Conservation (phyloP, 2,888 invertebrate genomes). For the Oscheius sp. region DNA sequence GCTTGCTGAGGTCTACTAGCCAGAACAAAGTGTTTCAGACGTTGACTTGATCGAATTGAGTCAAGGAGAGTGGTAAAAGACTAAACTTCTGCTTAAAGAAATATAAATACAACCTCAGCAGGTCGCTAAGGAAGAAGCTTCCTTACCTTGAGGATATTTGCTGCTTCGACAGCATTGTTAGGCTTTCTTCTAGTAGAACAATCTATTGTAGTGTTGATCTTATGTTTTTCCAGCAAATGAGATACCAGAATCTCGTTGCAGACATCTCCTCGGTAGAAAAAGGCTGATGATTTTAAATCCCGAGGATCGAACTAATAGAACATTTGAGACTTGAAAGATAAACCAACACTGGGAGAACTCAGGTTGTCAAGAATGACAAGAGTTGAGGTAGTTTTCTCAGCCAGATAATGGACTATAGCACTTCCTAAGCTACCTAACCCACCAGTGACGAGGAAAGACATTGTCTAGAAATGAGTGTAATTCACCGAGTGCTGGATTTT, state of each 20-base stretch:
- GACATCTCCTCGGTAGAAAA: slow-evolving; percentile 14
- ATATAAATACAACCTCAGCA: background rate
- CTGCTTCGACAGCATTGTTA: slow-evolving; percentile 1
- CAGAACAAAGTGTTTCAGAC: slow-evolving; percentile 11
- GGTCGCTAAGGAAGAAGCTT: background rate
- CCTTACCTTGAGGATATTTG: slow-evolving; percentile 11
- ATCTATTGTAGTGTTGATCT: slow-evolving; percentile 13
- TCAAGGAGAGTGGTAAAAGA: slow-evolving; percentile 14
- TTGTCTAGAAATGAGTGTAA: background rate
- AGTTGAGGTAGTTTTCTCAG: background rate
- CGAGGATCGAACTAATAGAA: background rate
- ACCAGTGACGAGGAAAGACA: slow-evolving; percentile 19
- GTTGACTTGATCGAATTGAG: background rate
- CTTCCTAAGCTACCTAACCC: slow-evolving; percentile 15
- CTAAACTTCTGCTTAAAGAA: too few species aligned
- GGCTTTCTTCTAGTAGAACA: slow-evolving; percentile 1
- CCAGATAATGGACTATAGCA: background rate
- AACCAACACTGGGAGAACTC: background rate
- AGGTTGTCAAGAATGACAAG: slow-evolving; percentile 20
- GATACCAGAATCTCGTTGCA: background rate
- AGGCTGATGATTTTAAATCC: background rate
- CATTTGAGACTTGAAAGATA: background rate
- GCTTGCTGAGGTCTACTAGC: slow-evolving; percentile 10
- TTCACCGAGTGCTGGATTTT: background rate
- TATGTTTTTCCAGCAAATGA: slow-evolving; percentile 1